Percentiles rank a stretch among this genome's conserved stretches.
These are phyloP conservation scores for Synchiropus splendidus DNA, from an alignment of 2,113 vertebrate genomes.

Conservation along the genomic window DNA sequence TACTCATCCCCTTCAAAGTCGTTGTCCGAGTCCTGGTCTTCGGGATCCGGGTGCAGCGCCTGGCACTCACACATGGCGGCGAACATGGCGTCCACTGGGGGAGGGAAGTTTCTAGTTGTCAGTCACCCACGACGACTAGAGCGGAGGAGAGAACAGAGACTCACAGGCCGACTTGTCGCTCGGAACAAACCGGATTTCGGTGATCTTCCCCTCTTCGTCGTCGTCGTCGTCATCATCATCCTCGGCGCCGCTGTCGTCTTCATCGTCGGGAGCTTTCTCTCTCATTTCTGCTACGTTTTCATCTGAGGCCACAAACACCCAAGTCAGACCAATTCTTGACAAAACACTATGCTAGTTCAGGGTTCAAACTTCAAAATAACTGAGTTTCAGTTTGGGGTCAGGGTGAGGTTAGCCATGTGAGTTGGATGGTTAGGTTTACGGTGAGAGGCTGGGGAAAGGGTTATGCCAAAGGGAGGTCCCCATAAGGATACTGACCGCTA, in stretches of 20 bases:
- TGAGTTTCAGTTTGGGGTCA: no score
- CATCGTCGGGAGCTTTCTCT: conserved; percentile 34
- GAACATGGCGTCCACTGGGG: conserved; percentile 90
- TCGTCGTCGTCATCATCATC: conserved; percentile 54
- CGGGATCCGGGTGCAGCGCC: conserved; percentile 89
- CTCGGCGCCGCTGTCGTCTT: conserved; percentile 57
- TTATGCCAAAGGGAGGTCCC: no score
- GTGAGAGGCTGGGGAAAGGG: no score
- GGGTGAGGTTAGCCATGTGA: no score
- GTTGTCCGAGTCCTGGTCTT: conserved; percentile 82
- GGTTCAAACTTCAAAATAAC: no score
- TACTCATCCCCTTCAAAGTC: conserved; percentile 92
- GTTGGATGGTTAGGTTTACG: no score
- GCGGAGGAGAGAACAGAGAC: conserved; percentile 40
- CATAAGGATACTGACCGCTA: conserved; percentile 72
- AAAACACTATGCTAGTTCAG: neutral
- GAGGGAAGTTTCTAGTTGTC: neutral
- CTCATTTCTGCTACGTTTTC: conserved; percentile 73
- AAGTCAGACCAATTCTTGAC: neutral
- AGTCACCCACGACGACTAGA: neutral
- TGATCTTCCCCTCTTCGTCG: conserved; percentile 74
- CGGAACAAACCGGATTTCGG: conserved; percentile 91
- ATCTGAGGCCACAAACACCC: conserved; percentile 28
- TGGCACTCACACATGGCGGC: conserved; percentile 95
- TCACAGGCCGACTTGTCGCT: conserved; percentile 82